Percentiles rank a stretch among this genome's conserved stretches.
These are phyloP conservation scores for Rhinogobius similis DNA, from an alignment of 2,113 vertebrate genomes.

Conservation along the genomic window DNA sequence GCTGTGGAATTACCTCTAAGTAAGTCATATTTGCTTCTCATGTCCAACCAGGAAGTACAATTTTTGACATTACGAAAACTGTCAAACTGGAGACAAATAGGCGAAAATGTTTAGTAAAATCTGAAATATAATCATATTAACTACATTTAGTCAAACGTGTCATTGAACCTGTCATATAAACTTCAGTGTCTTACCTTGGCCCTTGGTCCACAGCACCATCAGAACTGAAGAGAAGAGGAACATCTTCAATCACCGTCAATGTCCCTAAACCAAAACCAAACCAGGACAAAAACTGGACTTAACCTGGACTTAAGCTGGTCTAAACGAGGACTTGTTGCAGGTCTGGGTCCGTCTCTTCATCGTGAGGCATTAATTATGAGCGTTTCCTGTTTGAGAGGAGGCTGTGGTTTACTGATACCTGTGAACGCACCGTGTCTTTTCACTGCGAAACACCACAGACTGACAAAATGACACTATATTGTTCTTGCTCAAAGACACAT, in stretches of 20 bases:
- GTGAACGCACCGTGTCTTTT: neutral
- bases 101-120: no score
- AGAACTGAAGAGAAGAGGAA: neutral
- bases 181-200: neutral
- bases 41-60: no score
- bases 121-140: no score
- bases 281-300: neutral
- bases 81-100: no score
- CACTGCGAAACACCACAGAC: neutral
- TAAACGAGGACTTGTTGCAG: neutral
- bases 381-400: neutral
- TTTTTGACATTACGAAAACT: no score
- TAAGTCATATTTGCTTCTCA: no score
- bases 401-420: neutral
- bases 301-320: neutral
- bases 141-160: no score
- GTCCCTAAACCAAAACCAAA: neutral
- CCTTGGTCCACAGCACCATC: neutral
- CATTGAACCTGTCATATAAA: no score
- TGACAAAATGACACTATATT: neutral
- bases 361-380: neutral
- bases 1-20: no score
- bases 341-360: neutral
- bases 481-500: neutral
- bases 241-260: neutral